Base-by-base conservation (phyloP, 2,797 vertebrate genomes). In the Sebastes kiyomatsui region DNA sequence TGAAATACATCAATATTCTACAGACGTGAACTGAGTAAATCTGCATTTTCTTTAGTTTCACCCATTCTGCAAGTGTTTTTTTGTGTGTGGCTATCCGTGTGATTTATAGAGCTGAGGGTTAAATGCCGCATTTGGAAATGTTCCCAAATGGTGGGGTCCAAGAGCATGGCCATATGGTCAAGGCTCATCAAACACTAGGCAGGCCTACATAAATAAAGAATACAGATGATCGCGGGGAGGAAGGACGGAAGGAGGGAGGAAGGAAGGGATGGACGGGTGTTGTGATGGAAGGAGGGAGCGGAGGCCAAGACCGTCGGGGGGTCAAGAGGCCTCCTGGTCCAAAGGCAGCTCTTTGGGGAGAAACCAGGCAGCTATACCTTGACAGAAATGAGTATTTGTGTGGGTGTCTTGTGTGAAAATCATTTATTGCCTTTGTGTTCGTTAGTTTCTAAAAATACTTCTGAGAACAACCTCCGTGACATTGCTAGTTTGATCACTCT, bases 81-180 rank as follows among this genome's bases (percentile, higher is more conserved):
- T 60, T 71, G 30, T 82, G 20, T 70, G 33, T 82, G n/a, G 82
- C 83, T 62, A n/a, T 65, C 59, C 3, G 0, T 66, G 75, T 77
- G 90, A 88, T 88, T 91, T 88, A 86, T 79, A 72, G 82, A 82
- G 80, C 82, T 30, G 68, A 86, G 75, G 42, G 79, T 70, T 88
- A 73, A 92, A 79, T 52, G 77, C 85, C 59, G 86, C 66, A 72
- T 90, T 94, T 94, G 92, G 93, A 94, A 83, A 74, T 28, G 76
- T 79, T 93, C 90, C 93, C 83, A 91, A 89, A 88, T 82, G 81
- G 69, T 72, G 84, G 76, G 90, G 92, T 94, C 89, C 88, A 82
- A 87, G 85, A 85, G 84, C 86, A 92, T 11, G 75, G 85, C 93
- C 94, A 95, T 93, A 93, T 93, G 94, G 94, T 90, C 93, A 90